phyloP scores from a whole-genome alignment of 2,888 invertebrate species.

The Keiferia lycopersicella region DNA sequence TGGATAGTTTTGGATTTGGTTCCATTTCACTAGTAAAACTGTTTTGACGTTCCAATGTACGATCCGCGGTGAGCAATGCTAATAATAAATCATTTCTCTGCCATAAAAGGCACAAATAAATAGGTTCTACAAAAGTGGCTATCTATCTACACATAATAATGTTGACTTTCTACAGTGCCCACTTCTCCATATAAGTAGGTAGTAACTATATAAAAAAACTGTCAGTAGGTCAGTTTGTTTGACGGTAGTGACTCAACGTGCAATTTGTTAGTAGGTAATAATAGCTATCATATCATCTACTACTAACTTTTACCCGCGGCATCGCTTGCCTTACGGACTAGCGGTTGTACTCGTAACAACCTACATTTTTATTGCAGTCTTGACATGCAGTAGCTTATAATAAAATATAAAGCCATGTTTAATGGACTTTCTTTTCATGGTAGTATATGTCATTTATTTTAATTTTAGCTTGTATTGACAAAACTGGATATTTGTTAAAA shows the following conservation, averaged over 20 bases:
- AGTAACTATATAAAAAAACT: constrained; percentile 7
- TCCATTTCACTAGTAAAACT: background rate
- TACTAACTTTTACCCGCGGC: constrained; percentile 15
- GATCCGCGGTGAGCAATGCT: background rate
- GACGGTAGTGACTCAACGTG: background rate
- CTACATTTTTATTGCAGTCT: constrained; percentile 4
- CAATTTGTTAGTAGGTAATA: constrained; percentile 17
- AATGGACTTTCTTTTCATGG: background rate
- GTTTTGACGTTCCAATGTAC: background rate
- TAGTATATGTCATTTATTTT: background rate
- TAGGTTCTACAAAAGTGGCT: constrained; percentile 3
- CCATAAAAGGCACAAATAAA: constrained; percentile 9
- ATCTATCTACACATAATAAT: constrained; percentile 2
- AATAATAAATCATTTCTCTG: background rate
- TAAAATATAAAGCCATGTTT: background rate
- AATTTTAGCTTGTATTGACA: background rate
- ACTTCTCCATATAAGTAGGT: constrained; percentile 10
- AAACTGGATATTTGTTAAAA: background rate
- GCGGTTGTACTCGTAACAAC: background rate
- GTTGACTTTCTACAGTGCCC: constrained; percentile 12
- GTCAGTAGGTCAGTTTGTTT: constrained; percentile 17
- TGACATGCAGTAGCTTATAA: background rate
- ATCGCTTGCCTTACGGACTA: constrained; percentile 1
- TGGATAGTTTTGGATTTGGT: background rate
- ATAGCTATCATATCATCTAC: constrained; percentile 15